phyloP scores from a whole-genome alignment of 2,888 invertebrate species.

The Trichogramma dendrolimi region DNA sequence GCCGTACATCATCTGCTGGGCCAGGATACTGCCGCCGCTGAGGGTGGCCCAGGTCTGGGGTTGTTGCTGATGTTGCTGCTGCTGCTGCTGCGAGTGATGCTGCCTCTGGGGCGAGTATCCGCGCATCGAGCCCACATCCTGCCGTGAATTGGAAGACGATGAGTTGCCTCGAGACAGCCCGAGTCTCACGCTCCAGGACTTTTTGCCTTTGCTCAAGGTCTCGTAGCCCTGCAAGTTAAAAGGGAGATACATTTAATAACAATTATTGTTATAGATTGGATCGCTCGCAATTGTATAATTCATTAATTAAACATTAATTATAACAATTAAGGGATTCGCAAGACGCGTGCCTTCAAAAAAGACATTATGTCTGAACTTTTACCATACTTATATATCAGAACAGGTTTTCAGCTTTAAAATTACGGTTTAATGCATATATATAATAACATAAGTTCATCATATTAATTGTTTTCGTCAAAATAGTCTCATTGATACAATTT shows the following conservation, averaged over 20 bases:
- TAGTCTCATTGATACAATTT: too few species aligned
- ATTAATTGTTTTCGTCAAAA: too few species aligned
- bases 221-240: slow-evolving; percentile 50
- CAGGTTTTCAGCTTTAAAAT: too few species aligned
- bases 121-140: background rate
- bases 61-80: slow-evolving; percentile 63
- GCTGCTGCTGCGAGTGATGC: slow-evolving; percentile 33
- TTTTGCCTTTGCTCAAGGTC: slow-evolving; percentile 57
- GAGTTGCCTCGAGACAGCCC: slow-evolving; percentile 52
- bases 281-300: too few species aligned
- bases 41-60: slow-evolving; percentile 52
- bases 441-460: too few species aligned
- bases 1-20: slow-evolving; percentile 66
- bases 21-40: slow-evolving; percentile 68
- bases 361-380: too few species aligned
- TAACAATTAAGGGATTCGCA: too few species aligned
- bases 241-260: background rate
- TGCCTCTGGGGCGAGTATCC: background rate
- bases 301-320: too few species aligned
- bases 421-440: too few species aligned
- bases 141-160: background rate
- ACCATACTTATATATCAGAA: too few species aligned
- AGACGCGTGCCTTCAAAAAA: too few species aligned
- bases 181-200: slow-evolving; percentile 69
- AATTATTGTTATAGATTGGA: too few species aligned